Evolutionary conservation across 2,113 vertebrate genomes (phyloP), one percentile per base, ranked within the genome.

Genomic region (Accipiter virgatus): DNA sequence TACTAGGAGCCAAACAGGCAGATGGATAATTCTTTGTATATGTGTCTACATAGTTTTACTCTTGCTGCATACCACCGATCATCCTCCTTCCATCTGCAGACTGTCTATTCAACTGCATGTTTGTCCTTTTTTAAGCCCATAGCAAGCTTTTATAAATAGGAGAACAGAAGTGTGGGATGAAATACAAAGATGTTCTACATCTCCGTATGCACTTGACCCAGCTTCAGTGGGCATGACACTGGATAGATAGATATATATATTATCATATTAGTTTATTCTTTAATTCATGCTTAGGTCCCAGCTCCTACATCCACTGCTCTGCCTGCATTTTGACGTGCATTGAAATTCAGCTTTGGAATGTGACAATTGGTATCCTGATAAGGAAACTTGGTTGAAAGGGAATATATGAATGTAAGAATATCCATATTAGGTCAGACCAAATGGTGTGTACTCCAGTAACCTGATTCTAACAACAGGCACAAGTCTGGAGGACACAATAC

Each of bases 1-100:
- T 85, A 56, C 78, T 43, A 91, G 74, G 29, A 96, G 43, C 66
- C 87, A 93, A 96, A 80, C 19, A 88, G 66, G 78, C 87, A 90
- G 81, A 90, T 91, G 93, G 73, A 75, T 91, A 75, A 56, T 72
- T 82, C 91, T 71, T 95, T 88, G 68, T 86, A 10, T 78, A 19
- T 53, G 19, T 72, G 61, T 91, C 87, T 94, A 56, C 84, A 89
- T 19, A 78, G 65, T 78, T 94, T 79, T 78, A 84, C 53, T 80
- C 48, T 56, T 73, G 20, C 61, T 90, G 45, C 81, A 80, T 95
- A 45, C 40, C 74, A 65, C 62, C 11, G 31, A 85, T 95, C 72
- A 42, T 42, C 47, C 50, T 93, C 50, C 19, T 16, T 93, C 83
- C 68, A 59, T 75, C 84, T 97, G 91, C 73, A 91, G 47, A 31